Conservation (phyloP, 2,797 vertebrate species). For the Varecia variegata region DNA sequence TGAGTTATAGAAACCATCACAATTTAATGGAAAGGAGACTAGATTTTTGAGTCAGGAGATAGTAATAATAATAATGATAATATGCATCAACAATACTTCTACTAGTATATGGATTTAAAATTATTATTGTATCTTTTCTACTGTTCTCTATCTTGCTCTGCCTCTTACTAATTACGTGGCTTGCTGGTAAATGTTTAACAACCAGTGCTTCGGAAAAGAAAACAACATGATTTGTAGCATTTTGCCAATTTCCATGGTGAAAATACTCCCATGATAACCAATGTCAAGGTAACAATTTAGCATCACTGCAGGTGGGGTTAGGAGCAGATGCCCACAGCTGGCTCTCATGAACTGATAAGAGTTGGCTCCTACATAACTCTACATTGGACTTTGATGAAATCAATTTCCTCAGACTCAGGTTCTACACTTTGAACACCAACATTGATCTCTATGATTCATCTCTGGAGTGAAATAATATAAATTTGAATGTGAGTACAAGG, state of each 20-base stretch:
- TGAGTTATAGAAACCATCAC: background rate
- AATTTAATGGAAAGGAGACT: background rate
- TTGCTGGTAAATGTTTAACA: background rate
- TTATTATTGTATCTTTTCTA: background rate
- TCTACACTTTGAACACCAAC: background rate
- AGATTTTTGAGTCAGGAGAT: background rate
- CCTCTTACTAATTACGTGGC: background rate
- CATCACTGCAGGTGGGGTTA: background rate
- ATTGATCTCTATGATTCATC: background rate
- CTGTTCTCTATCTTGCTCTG: background rate
- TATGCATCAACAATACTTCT: background rate
- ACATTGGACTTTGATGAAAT: background rate
- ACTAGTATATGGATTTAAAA: background rate
- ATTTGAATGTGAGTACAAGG: background rate
- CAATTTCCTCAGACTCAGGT: background rate
- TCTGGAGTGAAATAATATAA: background rate
- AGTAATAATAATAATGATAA: background rate
- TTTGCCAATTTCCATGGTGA: background rate
- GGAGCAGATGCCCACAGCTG: background rate
- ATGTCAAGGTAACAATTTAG: background rate
- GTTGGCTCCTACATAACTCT: rapidly evolving
- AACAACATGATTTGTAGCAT: background rate
- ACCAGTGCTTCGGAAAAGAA: background rate
- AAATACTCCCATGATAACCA: background rate
- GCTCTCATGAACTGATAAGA: background rate